Percentiles rank a stretch among this genome's conserved stretches.
These are phyloP conservation scores for Allygus modestus DNA, from an alignment of 2,888 invertebrate species.

Conservation along the genomic window DNA sequence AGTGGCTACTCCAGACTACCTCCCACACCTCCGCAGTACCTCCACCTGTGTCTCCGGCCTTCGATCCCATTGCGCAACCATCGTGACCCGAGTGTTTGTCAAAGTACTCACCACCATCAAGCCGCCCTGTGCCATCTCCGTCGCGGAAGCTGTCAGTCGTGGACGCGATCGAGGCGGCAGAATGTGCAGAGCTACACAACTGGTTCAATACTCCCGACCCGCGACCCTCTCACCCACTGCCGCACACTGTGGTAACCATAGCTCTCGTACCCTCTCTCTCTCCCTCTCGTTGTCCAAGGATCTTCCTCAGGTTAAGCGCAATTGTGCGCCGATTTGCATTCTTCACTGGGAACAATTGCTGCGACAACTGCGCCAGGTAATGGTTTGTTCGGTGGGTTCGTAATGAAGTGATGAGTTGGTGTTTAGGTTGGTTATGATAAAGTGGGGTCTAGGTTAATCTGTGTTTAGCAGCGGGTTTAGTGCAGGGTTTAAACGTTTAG, in stretches of 20 bases:
- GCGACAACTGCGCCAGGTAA: not conserved
- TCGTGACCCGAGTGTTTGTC: not conserved
- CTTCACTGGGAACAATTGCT: not conserved
- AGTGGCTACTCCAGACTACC: too few relatives aligned
- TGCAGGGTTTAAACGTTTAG: too few relatives aligned
- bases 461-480: too few relatives aligned
- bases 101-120: not conserved
- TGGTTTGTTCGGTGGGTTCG: too few relatives aligned
- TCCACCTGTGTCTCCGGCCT: too few relatives aligned
- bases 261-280: too few relatives aligned
- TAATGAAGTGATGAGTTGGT: too few relatives aligned
- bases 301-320: slow-evolving; percentile 2
- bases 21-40: too few relatives aligned
- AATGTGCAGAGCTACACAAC: not conserved
- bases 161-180: not conserved
- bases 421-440: too few relatives aligned
- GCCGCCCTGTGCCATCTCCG: not conserved
- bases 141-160: not conserved
- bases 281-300: not conserved
- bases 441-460: too few relatives aligned
- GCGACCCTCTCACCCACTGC: not conserved
- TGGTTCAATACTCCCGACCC: not conserved
- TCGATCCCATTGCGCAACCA: too few relatives aligned
- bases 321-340: not conserved
- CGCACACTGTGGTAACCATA: not conserved